Evolutionary conservation across 2,888 invertebrate genomes (phyloP).

Genomic region (Tryphoninae sp.): DNA sequence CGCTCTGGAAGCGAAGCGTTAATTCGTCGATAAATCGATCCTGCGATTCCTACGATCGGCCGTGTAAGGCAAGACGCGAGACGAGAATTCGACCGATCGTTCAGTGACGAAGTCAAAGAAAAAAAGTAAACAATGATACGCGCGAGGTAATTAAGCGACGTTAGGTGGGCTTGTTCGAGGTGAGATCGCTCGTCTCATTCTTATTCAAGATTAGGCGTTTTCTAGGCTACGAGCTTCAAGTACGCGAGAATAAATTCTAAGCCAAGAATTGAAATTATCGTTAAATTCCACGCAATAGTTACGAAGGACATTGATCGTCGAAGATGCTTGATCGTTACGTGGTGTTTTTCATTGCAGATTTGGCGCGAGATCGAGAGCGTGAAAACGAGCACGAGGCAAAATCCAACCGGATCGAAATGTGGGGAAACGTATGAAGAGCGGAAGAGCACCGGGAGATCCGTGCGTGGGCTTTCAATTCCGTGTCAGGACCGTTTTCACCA

Average conservation of each 20-base stretch:
- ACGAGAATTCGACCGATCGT: not conserved
- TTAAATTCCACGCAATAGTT: no score
- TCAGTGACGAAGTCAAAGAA: constrained; percentile 12
- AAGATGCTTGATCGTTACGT: no score
- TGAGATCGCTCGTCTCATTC: constrained; percentile 45
- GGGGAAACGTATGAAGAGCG: not conserved
- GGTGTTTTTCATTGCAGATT: not conserved
- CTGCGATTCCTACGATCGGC: constrained; percentile 26
- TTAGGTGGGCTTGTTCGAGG: constrained; percentile 48
- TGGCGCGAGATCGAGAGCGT: constrained; percentile 7
- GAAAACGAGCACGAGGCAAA: constrained; percentile 8
- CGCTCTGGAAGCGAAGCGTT: not conserved
- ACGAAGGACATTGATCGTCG: no score
- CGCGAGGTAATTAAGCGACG: constrained; percentile 24
- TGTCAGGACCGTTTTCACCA: constrained; percentile 11
- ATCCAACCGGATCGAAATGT: not conserved
- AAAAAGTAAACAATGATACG: constrained; percentile 22
- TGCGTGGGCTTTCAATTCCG: not conserved
- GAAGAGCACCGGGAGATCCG: not conserved
- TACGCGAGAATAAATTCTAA: constrained; percentile 1
- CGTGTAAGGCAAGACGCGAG: constrained; percentile 43
- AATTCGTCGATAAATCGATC: constrained; percentile 20
- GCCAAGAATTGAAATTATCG: no score
- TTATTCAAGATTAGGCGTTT: constrained; percentile 50
- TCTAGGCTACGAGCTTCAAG: constrained; percentile 14